Evolutionary conservation across 2,113 vertebrate genomes (phyloP), one percentile per base, ranked within the genome.

Genomic region (Leuciscus idus): DNA sequence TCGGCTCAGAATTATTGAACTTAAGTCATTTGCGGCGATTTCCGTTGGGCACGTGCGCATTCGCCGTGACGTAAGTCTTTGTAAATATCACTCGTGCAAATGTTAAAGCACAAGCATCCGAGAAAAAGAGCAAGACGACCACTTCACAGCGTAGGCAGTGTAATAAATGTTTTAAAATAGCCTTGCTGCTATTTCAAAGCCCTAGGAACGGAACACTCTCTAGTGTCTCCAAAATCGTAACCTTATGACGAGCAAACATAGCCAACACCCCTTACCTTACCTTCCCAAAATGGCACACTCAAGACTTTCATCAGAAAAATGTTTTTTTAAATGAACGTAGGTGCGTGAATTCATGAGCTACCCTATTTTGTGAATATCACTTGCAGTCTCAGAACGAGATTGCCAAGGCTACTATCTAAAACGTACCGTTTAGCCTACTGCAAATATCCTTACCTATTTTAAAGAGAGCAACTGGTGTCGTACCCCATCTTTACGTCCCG

Each of bases 361-460:
- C 3, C 26, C 2, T 57, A 21, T 30, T n/a, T 85, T 36, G 23
- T 36, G 33, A 36, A 85, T 10, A 64, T 26, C 43, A 79, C 62
- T 61, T 33, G 48, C 62, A 30, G 46, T 62, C 36, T 30, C 64
- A 66, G 64, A 50, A 70, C 10, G 4, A 82, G 28, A 82, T 30
- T 6, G 5, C 33, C 26, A 55, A 36, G 26, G 36, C 7, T 28
- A 43, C 59, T 64, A 2, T 33, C 15, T 33, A 39, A 55, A 23
- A 77, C 28, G 52, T 39, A 4, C 23, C n/a, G 72, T 83, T 52
- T 52, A 6, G 15, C 15, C 52, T 17, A 59, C 39, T 23, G 80
- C 36, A 6, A 36, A 26, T 73, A 19, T 17, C 30, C 95, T 97
- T 94, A 96, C 96, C 96, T 96, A 95, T 94, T 95, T 92, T 90